These are phyloP conservation scores for Tenualosa thibaudeaui DNA, from an alignment of 2,797 vertebrate species.

Conservation along the genomic window DNA sequence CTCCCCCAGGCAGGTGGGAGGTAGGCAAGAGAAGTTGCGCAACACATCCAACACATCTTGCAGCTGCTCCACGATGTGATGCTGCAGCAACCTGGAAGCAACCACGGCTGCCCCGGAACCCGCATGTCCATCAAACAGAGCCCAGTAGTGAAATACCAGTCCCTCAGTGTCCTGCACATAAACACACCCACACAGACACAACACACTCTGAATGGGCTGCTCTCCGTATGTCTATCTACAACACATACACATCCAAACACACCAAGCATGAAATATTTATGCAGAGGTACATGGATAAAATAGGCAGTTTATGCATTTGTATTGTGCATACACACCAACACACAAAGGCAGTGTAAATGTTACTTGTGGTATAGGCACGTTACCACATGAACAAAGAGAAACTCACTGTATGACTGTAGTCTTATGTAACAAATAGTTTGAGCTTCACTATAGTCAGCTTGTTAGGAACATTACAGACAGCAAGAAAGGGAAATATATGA, in stretches of 20 bases:
- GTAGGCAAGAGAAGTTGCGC: constrained; percentile 73
- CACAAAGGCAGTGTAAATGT: neutral
- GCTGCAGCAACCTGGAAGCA: constrained; percentile 87
- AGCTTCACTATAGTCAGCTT: neutral
- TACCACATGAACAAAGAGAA: neutral
- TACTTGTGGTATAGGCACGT: too few species aligned
- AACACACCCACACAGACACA: constrained; percentile 23
- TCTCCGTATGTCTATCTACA: neutral
- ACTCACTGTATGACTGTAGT: neutral
- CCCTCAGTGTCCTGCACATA: constrained; percentile 82
- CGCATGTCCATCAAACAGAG: constrained; percentile 93
- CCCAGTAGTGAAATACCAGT: constrained; percentile 92
- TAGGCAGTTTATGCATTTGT: too few species aligned
- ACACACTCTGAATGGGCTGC: neutral
- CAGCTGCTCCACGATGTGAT: constrained; percentile 87
- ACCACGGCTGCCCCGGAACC: constrained; percentile 91
- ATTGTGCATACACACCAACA: neutral
- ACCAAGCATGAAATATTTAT: too few species aligned
- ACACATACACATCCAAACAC: neutral
- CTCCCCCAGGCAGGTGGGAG: constrained; percentile 87
- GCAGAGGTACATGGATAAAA: too few species aligned
- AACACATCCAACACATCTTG: constrained; percentile 88
- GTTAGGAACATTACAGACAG: neutral
- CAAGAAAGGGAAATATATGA: neutral
- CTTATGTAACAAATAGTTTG: neutral